Conservation (phyloP, 1,140 invertebrate genomes). For the Myzus persicae region DNA sequence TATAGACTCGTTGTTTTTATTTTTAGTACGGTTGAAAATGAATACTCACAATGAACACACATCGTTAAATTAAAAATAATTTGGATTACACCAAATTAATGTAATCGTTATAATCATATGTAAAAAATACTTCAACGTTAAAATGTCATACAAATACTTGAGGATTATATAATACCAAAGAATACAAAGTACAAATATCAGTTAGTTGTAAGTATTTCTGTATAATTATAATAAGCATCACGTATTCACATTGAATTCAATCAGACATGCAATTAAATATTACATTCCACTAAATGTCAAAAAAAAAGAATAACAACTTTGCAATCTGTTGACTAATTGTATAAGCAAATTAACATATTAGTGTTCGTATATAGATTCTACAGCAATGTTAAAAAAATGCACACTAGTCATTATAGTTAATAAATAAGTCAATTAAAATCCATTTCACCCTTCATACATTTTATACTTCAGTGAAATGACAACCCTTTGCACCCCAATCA, state of each 20-base stretch:
- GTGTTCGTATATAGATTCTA: background rate
- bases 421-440: background rate
- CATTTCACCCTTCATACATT: background rate
- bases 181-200: background rate
- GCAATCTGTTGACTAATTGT: background rate
- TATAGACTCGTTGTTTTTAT: background rate
- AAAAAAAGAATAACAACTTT: background rate
- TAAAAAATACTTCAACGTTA: background rate
- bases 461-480: background rate
- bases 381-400: background rate
- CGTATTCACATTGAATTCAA: background rate
- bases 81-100: background rate
- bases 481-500: conserved; percentile 22
- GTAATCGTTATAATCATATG: background rate
- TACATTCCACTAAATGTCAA: background rate
- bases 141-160: background rate
- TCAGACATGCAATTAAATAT: background rate
- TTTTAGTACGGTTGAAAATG: background rate
- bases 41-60: background rate
- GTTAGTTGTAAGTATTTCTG: background rate
- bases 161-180: background rate
- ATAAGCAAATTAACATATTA: background rate
- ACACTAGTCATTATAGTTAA: background rate
- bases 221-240: background rate
- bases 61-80: background rate